Base-by-base conservation (phyloP, 2,888 invertebrate genomes). In the Nysson spinosus region DNA sequence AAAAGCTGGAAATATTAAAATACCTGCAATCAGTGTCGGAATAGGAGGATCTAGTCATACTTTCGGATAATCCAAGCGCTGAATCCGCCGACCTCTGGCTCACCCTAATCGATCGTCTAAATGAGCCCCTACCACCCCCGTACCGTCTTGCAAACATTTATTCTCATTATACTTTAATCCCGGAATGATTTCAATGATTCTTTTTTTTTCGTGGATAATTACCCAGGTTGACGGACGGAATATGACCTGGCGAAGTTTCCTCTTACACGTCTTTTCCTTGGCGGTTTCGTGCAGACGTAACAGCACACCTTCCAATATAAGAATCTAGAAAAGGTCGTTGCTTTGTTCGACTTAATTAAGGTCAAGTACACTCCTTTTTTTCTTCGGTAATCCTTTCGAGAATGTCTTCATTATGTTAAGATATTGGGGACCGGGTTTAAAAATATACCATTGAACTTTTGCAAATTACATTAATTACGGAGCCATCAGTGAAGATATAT, bases 231-330 rank as follows among this genome's bases (percentile, higher is more conserved):
- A 58, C 89, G 84, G 22, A 84, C 77, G 30, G 88, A 83, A 32
- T 85, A 80, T 5, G 86, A 82, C 64, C 86, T 87, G 5, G 84
- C 83, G 12, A 82, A 55, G 37, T 60, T 68, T 19, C 87, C 84
- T 22, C 90, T 88, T 12, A 89, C 85, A 51, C 90, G 88, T 56
- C 90, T 89, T 43, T 89, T 90, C 75, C 90, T 91, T 0, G 95
- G 94, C 12, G 93, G 93, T 16, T 94, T 92, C 0, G 95, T 95
- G 87, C 96, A 97, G 42, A 95, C 92, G 87, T 95, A 96, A 83
- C 96, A 96, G 82, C 96, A 97, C 2, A 95, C 93, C 55, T 95
- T 92, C 96, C 96, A 96, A 85, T 97, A 97, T n/a, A 96, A 88
- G 83, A 96, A 96, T 70, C 95, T 93, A 69, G 14, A 52, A 16